phyloP scores from a whole-genome alignment of 2,113 vertebrate genomes.

The Turdus rufiventris region DNA sequence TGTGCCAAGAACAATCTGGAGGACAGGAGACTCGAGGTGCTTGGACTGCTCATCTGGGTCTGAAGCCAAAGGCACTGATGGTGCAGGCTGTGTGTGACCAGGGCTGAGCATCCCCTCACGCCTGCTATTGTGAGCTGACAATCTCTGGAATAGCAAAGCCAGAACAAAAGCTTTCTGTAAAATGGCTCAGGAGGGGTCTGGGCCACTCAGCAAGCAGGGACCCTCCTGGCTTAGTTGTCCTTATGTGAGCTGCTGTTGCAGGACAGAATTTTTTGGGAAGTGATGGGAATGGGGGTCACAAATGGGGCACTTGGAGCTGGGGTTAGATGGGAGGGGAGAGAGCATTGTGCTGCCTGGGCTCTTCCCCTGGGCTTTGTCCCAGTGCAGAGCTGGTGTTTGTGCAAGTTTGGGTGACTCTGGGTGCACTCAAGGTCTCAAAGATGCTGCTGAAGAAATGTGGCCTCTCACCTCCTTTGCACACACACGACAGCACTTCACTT shows the following conservation, averaged over 20 bases:
- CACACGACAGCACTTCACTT: not conserved
- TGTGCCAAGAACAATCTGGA: not conserved
- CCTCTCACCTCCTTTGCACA: not conserved
- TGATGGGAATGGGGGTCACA: not conserved
- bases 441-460: not conserved
- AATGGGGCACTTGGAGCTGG: not conserved
- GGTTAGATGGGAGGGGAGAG: not conserved
- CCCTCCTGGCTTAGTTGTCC: not conserved
- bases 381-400: not conserved
- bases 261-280: not conserved
- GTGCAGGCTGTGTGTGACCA: accelerated
- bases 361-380: not conserved
- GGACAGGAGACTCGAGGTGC: not conserved
- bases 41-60: accelerated
- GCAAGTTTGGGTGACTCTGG: not conserved
- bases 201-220: not conserved
- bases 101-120: accelerated
- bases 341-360: accelerated
- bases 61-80: not conserved
- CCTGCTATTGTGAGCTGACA: not conserved
- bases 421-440: not conserved
- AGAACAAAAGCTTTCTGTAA: not conserved
- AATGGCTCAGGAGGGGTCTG: not conserved
- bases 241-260: not conserved
- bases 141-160: not conserved